Evolutionary conservation across 2,888 invertebrate species (phyloP).

Genomic region (Sialis fuliginosa): DNA sequence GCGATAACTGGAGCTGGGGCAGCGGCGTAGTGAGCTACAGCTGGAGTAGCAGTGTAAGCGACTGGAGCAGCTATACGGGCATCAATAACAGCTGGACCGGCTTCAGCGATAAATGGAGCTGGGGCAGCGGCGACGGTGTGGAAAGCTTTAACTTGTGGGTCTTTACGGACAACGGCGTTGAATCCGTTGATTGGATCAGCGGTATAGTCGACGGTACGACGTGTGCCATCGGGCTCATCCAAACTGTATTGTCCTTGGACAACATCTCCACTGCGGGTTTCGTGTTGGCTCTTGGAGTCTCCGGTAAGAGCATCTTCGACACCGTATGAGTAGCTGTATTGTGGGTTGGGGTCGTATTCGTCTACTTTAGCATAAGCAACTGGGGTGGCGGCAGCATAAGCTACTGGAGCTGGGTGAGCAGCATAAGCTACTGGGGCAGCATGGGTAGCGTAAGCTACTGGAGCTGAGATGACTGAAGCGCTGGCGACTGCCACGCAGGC

Average conservation of each 20-base stretch:
- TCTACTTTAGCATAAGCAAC: constrained; percentile 13
- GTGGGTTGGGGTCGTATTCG: constrained; percentile 26
- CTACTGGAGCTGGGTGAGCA: constrained; percentile 1
- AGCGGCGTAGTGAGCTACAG: not conserved
- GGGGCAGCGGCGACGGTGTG: constrained; percentile 9
- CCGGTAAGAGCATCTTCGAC: constrained; percentile 28
- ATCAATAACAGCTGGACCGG: constrained; percentile 4
- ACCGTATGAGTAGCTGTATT: constrained; percentile 29
- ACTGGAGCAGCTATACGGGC: constrained; percentile 4
- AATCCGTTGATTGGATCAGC: constrained; percentile 30
- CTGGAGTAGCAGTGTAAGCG: constrained; percentile 2
- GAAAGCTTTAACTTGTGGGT: constrained; percentile 13
- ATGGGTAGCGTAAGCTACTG: constrained; percentile 2
- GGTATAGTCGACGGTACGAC: constrained; percentile 28
- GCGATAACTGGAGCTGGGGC: too few species aligned
- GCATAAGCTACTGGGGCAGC: constrained; percentile 4
- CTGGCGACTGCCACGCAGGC: constrained; percentile 14
- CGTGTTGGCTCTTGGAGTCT: constrained; percentile 29
- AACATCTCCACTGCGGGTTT: constrained; percentile 27
- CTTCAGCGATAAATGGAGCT: constrained; percentile 2
- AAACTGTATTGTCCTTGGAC: constrained; percentile 29
- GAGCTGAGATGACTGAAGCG: constrained; percentile 10
- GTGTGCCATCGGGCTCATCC: constrained; percentile 28
- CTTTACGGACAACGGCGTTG: constrained; percentile 27
- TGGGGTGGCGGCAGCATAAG: constrained; percentile 5